A percentile compares a stretch with the other conserved stretches of the same genome.
Evolutionary conservation across 2,113 vertebrate genomes (phyloP).

Genomic region (Scophthalmus maximus): DNA sequence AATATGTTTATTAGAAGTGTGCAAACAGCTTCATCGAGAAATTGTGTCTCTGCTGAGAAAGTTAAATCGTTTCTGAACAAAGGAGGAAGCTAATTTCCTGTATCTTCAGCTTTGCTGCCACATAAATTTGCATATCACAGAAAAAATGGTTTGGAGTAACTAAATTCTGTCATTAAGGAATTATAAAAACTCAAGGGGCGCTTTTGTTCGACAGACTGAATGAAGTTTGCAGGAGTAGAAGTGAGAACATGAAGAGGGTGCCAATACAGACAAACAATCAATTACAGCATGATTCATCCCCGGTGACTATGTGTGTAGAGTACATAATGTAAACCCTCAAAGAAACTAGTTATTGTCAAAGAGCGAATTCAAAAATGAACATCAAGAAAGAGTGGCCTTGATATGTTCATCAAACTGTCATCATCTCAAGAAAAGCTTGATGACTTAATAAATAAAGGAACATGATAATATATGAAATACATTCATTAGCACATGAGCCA

Average conservation of each 20-base stretch:
- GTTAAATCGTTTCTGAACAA: neutral
- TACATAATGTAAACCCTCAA: constrained; percentile 43
- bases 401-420: neutral
- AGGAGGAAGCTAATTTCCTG: constrained; percentile 39
- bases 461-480: neutral
- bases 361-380: constrained; percentile 21
- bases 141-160: neutral
- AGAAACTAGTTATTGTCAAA: constrained; percentile 37
- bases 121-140: constrained; percentile 3
- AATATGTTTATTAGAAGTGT: too few species aligned
- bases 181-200: neutral
- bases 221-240: constrained; percentile 1
- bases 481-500: neutral
- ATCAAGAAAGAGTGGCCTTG: constrained; percentile 10
- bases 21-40: neutral
- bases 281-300: neutral
- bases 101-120: constrained; percentile 19
- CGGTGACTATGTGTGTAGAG: constrained; percentile 1
- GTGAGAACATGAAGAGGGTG: neutral
- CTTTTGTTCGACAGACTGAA: neutral
- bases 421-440: neutral
- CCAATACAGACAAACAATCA: constrained; percentile 4
- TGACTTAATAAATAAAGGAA: neutral
- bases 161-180: neutral
- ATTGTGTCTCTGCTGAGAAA: neutral